Conservation (phyloP, 2,797 vertebrate genomes). For the Xiphophorus birchmanni region DNA sequence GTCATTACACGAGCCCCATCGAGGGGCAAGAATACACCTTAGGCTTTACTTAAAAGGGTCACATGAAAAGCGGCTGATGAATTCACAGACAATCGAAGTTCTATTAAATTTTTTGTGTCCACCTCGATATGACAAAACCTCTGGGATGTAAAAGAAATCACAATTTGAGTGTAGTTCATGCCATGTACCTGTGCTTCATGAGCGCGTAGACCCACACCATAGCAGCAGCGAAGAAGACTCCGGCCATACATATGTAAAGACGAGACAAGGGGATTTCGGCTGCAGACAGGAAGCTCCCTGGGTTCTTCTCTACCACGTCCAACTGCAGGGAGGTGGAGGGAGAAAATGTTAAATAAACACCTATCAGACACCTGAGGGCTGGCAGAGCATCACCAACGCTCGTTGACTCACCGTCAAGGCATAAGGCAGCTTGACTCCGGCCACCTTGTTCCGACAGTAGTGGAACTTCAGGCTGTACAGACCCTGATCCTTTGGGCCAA, state of each 20-base stretch:
- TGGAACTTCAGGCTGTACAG: conserved; percentile 87
- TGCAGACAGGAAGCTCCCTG: conserved; percentile 80
- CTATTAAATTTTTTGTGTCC: not conserved
- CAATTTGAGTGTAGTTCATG: not conserved
- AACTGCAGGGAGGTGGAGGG: conserved; percentile 68
- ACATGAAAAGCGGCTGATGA: not conserved
- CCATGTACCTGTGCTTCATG: conserved; percentile 82
- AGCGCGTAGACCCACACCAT: conserved; percentile 85
- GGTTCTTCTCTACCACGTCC: conserved; percentile 82
- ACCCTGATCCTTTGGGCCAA: conserved; percentile 75
- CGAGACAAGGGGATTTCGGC: conserved; percentile 86
- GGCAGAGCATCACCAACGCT: not conserved
- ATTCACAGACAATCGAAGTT: not conserved
- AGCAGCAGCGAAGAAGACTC: conserved; percentile 82
- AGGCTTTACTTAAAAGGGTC: not conserved
- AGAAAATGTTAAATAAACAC: not conserved
- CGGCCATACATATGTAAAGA: conserved; percentile 85
- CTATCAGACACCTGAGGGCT: not conserved
- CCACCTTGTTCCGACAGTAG: conserved; percentile 72
- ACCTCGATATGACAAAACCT: not conserved
- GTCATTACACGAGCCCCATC: not conserved
- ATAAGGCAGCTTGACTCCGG: conserved; percentile 51
- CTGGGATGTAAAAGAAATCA: not conserved
- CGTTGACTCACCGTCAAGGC: conserved; percentile 77
- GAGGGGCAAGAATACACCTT: not conserved